Percentiles rank a stretch among this genome's conserved stretches.
These are phyloP conservation scores for Rutilus rutilus DNA, from an alignment of 2,113 vertebrate species.

Conservation along the genomic window DNA sequence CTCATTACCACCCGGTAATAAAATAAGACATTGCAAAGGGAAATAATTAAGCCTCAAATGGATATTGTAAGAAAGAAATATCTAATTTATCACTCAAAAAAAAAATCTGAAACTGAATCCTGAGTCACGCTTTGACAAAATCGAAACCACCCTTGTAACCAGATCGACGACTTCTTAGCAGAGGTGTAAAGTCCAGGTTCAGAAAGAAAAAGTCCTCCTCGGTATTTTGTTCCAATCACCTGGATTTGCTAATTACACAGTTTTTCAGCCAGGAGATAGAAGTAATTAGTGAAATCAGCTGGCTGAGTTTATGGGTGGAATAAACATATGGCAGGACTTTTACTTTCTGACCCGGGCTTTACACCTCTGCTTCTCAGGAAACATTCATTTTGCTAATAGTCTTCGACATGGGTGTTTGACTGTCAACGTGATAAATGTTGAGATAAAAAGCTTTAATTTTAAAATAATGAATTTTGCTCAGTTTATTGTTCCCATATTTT, in stretches of 20 bases:
- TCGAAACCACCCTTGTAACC: neutral
- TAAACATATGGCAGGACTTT: too few relatives aligned
- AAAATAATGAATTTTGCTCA: neutral
- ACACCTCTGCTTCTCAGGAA: too few relatives aligned
- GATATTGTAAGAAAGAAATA: neutral
- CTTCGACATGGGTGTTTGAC: neutral
- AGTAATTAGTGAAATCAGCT: too few relatives aligned
- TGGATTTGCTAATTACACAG: too few relatives aligned
- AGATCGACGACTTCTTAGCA: neutral
- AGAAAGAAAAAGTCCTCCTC: too few relatives aligned
- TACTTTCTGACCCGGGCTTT: too few relatives aligned
- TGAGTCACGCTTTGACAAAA: neutral
- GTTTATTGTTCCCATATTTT: neutral
- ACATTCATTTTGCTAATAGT: neutral
- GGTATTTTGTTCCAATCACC: too few relatives aligned
- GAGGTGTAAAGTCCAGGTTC: too few relatives aligned
- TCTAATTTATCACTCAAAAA: neutral
- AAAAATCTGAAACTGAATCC: neutral
- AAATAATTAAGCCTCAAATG: neutral
- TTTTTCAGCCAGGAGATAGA: too few relatives aligned
- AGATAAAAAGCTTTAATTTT: too few relatives aligned
- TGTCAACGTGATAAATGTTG: neutral
- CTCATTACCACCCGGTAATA: too few relatives aligned
- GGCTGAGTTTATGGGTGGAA: too few relatives aligned
- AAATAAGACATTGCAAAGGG: neutral